phyloP scores from a whole-genome alignment of 2,888 invertebrate genomes.

The Caenorhabditis panamensis region DNA sequence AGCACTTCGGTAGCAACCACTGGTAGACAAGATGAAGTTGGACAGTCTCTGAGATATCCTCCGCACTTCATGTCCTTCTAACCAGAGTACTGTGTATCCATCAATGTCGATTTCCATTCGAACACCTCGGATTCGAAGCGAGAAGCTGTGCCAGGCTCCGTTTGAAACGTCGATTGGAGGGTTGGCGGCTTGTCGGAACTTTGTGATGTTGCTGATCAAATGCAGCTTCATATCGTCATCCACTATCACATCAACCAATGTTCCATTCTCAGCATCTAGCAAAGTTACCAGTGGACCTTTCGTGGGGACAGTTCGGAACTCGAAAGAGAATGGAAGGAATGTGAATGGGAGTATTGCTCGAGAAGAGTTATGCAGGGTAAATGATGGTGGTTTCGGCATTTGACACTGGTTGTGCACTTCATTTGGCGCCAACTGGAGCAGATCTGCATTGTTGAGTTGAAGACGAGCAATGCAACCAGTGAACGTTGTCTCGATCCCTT shows the following conservation, averaged over 20 bases:
- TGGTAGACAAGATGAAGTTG: conserved; percentile 70
- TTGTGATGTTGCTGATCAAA: conserved; percentile 72
- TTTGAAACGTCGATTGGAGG: conserved; percentile 74
- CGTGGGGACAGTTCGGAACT: conserved; percentile 74
- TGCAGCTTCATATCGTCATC: conserved; percentile 66
- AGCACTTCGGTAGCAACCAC: conserved; percentile 77
- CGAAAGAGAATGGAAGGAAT: conserved; percentile 79
- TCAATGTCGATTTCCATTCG: conserved; percentile 79
- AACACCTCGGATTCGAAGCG: conserved; percentile 75
- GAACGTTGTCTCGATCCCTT: conserved; percentile 71
- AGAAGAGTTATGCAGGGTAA: conserved; percentile 71
- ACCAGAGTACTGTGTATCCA: conserved; percentile 76
- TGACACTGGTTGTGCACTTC: conserved; percentile 62
- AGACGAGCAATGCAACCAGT: conserved; percentile 74
- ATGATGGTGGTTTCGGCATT: conserved; percentile 72
- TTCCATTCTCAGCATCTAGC: conserved; percentile 73
- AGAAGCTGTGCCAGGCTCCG: conserved; percentile 78
- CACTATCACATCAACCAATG: conserved; percentile 70
- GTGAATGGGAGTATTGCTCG: conserved; percentile 76
- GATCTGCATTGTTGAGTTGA: conserved; percentile 75
- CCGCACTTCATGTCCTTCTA: conserved; percentile 76
- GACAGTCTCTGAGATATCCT: conserved; percentile 70
- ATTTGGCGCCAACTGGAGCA: conserved; percentile 73
- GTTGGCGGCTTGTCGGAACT: conserved; percentile 73
- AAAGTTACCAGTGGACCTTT: conserved; percentile 67